Evolutionary conservation across 2,113 vertebrate species (phyloP).

Genomic region (Gorsachius goisagi): DNA sequence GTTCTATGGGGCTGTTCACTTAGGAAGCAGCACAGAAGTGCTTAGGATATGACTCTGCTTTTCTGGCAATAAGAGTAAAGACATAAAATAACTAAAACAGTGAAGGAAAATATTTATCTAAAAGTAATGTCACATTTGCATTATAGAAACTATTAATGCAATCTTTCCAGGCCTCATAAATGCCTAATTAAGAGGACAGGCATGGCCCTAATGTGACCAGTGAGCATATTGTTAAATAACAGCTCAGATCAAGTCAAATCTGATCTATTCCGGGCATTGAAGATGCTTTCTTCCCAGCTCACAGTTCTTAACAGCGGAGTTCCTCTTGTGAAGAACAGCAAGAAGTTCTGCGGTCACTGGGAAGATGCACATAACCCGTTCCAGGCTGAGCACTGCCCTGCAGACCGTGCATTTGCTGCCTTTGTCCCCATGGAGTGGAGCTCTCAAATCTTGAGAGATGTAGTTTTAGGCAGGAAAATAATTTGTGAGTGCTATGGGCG

Average conservation of each 20-base stretch:
- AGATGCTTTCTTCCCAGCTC: background rate
- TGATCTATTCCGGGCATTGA: background rate
- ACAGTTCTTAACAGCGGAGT: background rate
- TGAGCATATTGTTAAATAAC: background rate
- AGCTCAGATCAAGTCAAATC: background rate
- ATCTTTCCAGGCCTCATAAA: background rate
- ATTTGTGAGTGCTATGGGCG: background rate
- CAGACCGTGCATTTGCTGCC: background rate
- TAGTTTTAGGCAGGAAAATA: background rate
- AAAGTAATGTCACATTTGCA: background rate
- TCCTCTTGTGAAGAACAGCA: background rate
- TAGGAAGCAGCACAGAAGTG: background rate
- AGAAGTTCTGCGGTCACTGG: background rate
- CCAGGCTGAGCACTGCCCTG: background rate
- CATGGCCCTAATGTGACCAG: background rate
- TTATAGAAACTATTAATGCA: background rate
- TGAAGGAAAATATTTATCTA: background rate
- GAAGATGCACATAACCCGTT: rapidly evolving
- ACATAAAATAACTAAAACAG: background rate
- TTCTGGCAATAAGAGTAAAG: background rate
- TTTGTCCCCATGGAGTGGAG: background rate
- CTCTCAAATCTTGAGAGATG: background rate
- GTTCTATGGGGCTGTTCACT: background rate
- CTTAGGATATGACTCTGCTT: background rate
- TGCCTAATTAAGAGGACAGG: background rate